A percentile compares a stretch with the other conserved stretches of the same genome.
Conservation (phyloP, 2,113 vertebrate species). For the Lethenteron camtschaticum region DNA sequence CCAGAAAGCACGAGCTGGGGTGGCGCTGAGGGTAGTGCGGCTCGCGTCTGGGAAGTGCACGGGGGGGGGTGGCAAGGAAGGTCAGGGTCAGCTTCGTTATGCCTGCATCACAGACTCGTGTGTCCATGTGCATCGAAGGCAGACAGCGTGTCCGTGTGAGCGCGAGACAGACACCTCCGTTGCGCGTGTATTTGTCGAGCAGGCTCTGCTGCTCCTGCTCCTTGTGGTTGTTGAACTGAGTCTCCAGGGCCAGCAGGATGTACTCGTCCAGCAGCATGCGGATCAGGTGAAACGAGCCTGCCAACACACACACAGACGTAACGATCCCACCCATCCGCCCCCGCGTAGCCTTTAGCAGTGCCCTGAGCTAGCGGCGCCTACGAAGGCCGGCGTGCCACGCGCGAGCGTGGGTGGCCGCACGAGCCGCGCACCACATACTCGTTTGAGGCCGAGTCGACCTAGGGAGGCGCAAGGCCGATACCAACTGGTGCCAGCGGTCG, state of each 20-base stretch:
- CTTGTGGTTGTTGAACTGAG: slow-evolving; percentile 96
- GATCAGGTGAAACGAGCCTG: slow-evolving; percentile 94
- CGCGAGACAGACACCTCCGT: slow-evolving; percentile 38
- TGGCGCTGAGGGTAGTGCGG: slow-evolving; percentile 76
- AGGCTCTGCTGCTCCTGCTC: slow-evolving; percentile 90
- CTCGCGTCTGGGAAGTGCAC: slow-evolving; percentile 48
- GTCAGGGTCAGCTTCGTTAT: not conserved
- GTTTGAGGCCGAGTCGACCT: no score
- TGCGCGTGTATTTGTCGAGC: slow-evolving; percentile 92
- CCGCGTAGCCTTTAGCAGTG: no score
- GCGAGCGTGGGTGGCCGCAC: no score
- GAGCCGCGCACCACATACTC: no score
- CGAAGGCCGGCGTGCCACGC: no score
- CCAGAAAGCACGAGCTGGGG: slow-evolving; percentile 85
- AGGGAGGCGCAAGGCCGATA: no score
- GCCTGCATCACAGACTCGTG: not conserved
- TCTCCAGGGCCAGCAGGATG: slow-evolving; percentile 83
- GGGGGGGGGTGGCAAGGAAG: not conserved
- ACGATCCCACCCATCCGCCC: no score
- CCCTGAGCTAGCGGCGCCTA: no score
- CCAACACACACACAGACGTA: slow-evolving; percentile 7
- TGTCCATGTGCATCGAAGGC: not conserved
- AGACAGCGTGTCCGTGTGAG: not conserved
- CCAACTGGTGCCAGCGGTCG: no score
- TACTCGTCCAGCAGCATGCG: slow-evolving; percentile 95